Percentiles rank a stretch among this genome's conserved stretches.
Conservation (phyloP, 2,888 invertebrate genomes). For the Neoascia interrupta region DNA sequence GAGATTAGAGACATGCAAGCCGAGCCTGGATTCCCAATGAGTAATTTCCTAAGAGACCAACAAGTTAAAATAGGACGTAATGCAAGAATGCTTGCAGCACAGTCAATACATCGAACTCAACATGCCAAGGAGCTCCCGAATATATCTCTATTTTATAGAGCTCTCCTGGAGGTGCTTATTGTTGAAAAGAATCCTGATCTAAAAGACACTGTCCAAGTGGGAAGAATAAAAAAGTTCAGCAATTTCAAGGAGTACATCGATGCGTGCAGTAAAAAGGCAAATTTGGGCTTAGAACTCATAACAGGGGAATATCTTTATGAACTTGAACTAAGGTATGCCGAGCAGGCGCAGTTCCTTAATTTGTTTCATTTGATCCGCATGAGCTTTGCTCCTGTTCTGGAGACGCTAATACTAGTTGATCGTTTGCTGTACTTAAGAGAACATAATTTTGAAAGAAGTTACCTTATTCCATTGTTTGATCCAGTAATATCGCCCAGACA, state of each 20-base stretch:
- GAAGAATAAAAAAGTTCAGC: slow-evolving; percentile 83
- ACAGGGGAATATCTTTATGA: slow-evolving; percentile 80
- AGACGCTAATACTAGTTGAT: slow-evolving; percentile 90
- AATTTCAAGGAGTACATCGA: slow-evolving; percentile 86
- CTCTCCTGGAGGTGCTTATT: slow-evolving; percentile 86
- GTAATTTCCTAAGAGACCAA: slow-evolving; percentile 81
- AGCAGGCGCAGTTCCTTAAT: slow-evolving; percentile 83
- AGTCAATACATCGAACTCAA: slow-evolving; percentile 87
- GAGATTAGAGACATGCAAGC: slow-evolving; percentile 73
- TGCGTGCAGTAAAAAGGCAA: slow-evolving; percentile 84
- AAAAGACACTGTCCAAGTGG: slow-evolving; percentile 81
- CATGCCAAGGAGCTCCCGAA: slow-evolving; percentile 81
- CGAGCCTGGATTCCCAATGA: slow-evolving; percentile 85
- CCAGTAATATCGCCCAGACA: slow-evolving; percentile 89
- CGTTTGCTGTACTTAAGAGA: slow-evolving; percentile 88
- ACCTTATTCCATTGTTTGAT: slow-evolving; percentile 90
- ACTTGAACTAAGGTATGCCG: slow-evolving; percentile 78
- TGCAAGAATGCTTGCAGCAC: slow-evolving; percentile 92
- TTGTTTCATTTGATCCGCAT: slow-evolving; percentile 89
- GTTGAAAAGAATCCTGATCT: slow-evolving; percentile 78
- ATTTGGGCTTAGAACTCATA: slow-evolving; percentile 76
- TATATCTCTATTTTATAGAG: slow-evolving; percentile 87
- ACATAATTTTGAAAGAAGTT: slow-evolving; percentile 81
- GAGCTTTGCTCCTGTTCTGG: slow-evolving; percentile 89
- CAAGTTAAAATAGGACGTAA: slow-evolving; percentile 84